Evolutionary conservation across 1,140 invertebrate genomes (phyloP).

Genomic region (Trichonephila inaurata): DNA sequence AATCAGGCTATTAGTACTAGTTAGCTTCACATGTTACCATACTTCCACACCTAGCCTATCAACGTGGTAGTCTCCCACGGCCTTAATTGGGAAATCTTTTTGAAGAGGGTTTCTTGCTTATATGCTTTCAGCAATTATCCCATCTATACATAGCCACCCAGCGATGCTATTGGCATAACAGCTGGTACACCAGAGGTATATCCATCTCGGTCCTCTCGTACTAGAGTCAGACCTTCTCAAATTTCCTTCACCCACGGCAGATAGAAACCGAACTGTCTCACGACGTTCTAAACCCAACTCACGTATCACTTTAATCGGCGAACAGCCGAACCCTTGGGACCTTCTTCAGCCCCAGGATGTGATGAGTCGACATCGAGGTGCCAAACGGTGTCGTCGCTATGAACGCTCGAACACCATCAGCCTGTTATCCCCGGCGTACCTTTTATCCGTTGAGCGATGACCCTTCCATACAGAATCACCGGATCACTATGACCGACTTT

Average conservation of each 20-base stretch:
- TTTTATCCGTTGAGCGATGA: constrained; percentile 78
- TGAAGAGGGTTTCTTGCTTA: no score
- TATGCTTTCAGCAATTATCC: no score
- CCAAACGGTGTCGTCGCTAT: constrained; percentile 78
- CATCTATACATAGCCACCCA: neutral
- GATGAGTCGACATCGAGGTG: constrained; percentile 79
- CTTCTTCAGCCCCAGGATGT: constrained; percentile 78
- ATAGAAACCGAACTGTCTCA: constrained; percentile 79
- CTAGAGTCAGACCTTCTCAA: constrained; percentile 78
- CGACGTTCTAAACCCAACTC: constrained; percentile 79
- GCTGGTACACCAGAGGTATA: constrained; percentile 80
- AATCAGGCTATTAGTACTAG: no score
- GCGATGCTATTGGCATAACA: constrained; percentile 80
- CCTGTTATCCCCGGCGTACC: constrained; percentile 77
- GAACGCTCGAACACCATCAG: constrained; percentile 78
- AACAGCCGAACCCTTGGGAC: constrained; percentile 79
- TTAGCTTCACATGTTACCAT: no score
- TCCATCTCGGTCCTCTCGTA: constrained; percentile 79
- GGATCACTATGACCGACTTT: constrained; percentile 78
- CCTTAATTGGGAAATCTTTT: no score
- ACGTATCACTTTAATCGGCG: constrained; percentile 78
- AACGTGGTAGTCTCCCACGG: no score
- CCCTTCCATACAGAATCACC: constrained; percentile 77
- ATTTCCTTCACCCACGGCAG: constrained; percentile 77
- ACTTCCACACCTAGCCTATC: no score